Conservation (phyloP, 2,113 vertebrate genomes). For the Chelonoidis abingdonii region DNA sequence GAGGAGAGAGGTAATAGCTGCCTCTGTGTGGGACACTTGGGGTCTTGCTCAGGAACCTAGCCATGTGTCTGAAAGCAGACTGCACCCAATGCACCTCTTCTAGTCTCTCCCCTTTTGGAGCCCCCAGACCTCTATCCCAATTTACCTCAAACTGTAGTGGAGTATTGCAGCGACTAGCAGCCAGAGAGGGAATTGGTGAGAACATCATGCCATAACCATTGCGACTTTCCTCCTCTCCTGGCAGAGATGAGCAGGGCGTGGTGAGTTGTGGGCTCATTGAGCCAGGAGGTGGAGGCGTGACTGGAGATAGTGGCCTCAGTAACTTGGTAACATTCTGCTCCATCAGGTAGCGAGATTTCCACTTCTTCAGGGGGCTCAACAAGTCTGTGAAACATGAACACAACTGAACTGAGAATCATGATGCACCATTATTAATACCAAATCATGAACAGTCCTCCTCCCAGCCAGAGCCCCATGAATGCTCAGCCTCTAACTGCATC, state of each 20-base stretch:
- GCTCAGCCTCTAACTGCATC: neutral
- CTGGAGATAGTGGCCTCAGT: conserved; percentile 89
- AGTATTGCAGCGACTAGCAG: conserved; percentile 97
- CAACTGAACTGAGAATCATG: conserved; percentile 12
- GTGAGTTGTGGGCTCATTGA: conserved; percentile 83
- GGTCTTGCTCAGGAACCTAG: neutral
- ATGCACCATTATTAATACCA: neutral
- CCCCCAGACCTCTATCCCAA: neutral
- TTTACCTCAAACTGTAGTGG: conserved; percentile 97
- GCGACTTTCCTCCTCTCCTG: conserved; percentile 84
- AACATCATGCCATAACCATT: conserved; percentile 86
- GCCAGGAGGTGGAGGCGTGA: conserved; percentile 87
- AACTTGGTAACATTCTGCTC: conserved; percentile 85
- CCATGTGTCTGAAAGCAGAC: neutral
- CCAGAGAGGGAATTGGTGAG: conserved; percentile 91
- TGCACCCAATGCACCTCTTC: neutral
- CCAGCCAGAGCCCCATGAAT: neutral
- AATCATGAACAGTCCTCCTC: neutral
- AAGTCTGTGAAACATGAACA: conserved; percentile 82
- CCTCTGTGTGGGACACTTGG: neutral
- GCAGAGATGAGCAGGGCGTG: conserved; percentile 80
- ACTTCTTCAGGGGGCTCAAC: conserved; percentile 93
- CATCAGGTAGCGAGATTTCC: conserved; percentile 89
- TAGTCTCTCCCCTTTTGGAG: neutral
- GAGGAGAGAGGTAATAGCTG: neutral